Evolutionary conservation across 2,797 vertebrate species (phyloP), one percentile per base, ranked within the genome.

Genomic region (Rallus crepitans): DNA sequence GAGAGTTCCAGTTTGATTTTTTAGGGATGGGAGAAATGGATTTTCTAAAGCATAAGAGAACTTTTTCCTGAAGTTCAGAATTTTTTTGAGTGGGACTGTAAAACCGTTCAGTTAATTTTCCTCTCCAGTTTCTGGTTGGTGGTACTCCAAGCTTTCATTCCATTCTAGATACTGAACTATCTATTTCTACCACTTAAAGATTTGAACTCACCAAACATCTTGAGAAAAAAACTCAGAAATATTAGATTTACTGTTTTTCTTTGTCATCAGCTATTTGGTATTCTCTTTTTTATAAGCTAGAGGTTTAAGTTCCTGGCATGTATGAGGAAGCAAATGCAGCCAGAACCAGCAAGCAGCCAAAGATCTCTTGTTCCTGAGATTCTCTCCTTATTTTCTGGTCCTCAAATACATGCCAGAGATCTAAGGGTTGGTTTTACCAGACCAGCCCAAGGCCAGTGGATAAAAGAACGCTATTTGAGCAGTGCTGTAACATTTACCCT

Each of bases 181-280:
- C 40, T 85, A n/a, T 88, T 87, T 88, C 86, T 76, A 52, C 11
- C 15, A 76, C 35, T 73, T 72, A 87, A 48, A 53, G 37, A 66
- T 76, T 69, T 82, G 53, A 86, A 33, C 11, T 89, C 35, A 17
- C 25, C 40, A 83, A 87, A 56, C 1, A 45, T 59, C 57, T 86
- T 7, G 3, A 83, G 37, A 90, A 86, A 79, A 45, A 86, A 9
- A n/a, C 39, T 86, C 66, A 72, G 42, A 88, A 84, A 11, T 45
- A 4, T 33, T 78, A 82, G 63, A 86, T 90, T 76, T 82, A 79
- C 48, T 86, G 21, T 63, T 69, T 75, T 75, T 23, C n/a, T 83
- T 90, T 95, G 59, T 93, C 68, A 77, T 89, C 48, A 84, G 52
- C 30, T 92, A 89, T 89, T 82, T 87, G 24, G 15, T 78, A 73